These are phyloP conservation scores for Campoletis raptor DNA, from an alignment of 2,888 invertebrate genomes.

Conservation along the genomic window DNA sequence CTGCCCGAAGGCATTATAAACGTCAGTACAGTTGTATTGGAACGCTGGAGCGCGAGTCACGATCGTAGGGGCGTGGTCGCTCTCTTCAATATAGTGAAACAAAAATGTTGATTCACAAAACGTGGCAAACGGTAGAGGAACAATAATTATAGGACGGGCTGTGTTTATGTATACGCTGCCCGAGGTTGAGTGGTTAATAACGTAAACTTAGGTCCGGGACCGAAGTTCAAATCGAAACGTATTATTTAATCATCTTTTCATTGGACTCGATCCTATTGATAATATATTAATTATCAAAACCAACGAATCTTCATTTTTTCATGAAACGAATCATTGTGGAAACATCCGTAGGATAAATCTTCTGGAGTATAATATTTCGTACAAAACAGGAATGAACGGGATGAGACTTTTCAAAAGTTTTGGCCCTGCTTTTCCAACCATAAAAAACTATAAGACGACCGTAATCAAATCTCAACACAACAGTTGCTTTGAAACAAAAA, in stretches of 20 bases:
- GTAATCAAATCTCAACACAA: no score
- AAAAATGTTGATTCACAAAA: slow-evolving; percentile 21
- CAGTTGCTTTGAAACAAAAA: no score
- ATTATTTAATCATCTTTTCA: background rate
- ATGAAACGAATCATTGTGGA: no score
- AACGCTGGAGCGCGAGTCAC: slow-evolving; percentile 9
- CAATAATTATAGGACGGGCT: background rate
- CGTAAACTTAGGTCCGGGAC: background rate
- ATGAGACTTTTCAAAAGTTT: no score
- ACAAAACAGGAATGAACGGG: background rate
- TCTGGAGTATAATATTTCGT: background rate
- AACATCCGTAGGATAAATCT: background rate
- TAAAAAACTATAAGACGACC: no score
- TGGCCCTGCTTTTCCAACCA: no score
- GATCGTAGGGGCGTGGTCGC: slow-evolving; percentile 3
- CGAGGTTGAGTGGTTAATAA: background rate
- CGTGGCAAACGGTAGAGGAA: slow-evolving; percentile 13
- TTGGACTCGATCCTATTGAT: background rate
- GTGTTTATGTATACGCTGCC: background rate
- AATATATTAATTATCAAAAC: background rate
- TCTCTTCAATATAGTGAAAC: slow-evolving; percentile 1
- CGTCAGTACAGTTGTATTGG: slow-evolving; percentile 37
- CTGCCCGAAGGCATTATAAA: slow-evolving; percentile 31
- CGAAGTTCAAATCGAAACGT: background rate
- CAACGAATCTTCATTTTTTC: no score